Evolutionary conservation across 2,888 invertebrate species (phyloP), one percentile per base, ranked within the genome.

Genomic region (Rambutsinella grinnellia): DNA sequence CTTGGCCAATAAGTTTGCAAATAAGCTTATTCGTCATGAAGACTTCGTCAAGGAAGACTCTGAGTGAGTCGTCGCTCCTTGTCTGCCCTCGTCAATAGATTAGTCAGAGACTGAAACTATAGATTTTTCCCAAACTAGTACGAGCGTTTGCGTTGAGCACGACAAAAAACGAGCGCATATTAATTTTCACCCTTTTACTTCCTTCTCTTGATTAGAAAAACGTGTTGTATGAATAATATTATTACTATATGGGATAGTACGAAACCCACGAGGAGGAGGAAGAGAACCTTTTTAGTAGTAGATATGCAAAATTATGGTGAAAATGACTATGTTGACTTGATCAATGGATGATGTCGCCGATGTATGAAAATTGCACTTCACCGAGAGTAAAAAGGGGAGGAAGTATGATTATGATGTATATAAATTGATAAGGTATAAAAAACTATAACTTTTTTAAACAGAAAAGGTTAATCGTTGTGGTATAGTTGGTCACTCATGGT

Each of bases 1-100:
- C 53, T 51, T 72, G 63, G 72, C 72, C 72, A 72, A 72, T 72
- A 65, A 72, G 26, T 63, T 72, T 72, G 65, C 58, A 72, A 57
- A 72, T 65, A 15, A 72, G 58, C 44, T 47, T 72, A 65, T 72
- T 72, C 72, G 63, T 72, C 72, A 72, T 72, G 65, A n/a, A n/a
- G n/a, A n/a, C n/a, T n/a, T n/a, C n/a, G n/a, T n/a, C n/a, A n/a
- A n/a, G 72, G 72, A 72, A 60, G 71, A 71, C 71, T 71, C 63
- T 60, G 71, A 54, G 47, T 51, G 71, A 63, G 63, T 49, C 65
- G 53, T 49, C 54, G 49, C 53, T 63, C 63, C 54, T 53, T 54
- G 65, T 65, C 65, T 53, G 44, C 56, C 17, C 65, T 8, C 44
- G 65, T 54, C 24, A n/a, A n/a, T 1, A 23, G 23, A 54, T 36